Evolutionary conservation across 2,888 invertebrate genomes (phyloP), one percentile per base, ranked within the genome.

Genomic region (Amblyjoppa proteus): DNA sequence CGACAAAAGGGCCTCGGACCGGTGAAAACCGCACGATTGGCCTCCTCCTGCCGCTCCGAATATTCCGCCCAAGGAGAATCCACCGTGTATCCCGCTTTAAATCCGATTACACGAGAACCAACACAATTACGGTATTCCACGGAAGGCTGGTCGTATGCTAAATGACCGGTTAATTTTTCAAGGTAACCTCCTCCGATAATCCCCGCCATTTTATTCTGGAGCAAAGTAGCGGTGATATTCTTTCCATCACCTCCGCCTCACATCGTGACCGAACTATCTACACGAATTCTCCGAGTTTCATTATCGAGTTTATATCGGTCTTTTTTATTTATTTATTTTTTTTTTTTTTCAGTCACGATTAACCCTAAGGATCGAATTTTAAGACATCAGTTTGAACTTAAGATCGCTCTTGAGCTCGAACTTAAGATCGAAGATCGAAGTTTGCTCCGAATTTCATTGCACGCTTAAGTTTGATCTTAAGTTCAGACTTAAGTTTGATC

Each of bases 141-240:
- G 41, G 38, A 25, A 20, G 31, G 31, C 20, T 11, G n/a, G 34
- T 61, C n/a, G 25, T 69, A 69, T 77, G 77, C 81, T 53, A 61
- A 77, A 74, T 38, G 66, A 58, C 64, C 49, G 71, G 71, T 77
- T 68, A 53, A 64, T 81, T 77, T 77, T 81, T 81, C 51, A 38
- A 68, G 76, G 77, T 20, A 20, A 53, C 74, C 74, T 16, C 20
- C 20, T 25, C 0, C 64, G 81, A 45, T 81, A 81, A 84, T 77
- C 70, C 78, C 34, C n/a, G 41, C 71, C 7, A 56, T 56, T 56
- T 77, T 66, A 71, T 71, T 77, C 64, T 16, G 56, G 20, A 51
- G 28, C 16, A 11, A 68, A 61, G 53, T 71, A n/a, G 13, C 13
- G 9, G 5, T n/a, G 38, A 69, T 45, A 7, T 53, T 31, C 25